Conservation (phyloP, 2,113 vertebrate species). For the Lycocorax pyrrhopterus region DNA sequence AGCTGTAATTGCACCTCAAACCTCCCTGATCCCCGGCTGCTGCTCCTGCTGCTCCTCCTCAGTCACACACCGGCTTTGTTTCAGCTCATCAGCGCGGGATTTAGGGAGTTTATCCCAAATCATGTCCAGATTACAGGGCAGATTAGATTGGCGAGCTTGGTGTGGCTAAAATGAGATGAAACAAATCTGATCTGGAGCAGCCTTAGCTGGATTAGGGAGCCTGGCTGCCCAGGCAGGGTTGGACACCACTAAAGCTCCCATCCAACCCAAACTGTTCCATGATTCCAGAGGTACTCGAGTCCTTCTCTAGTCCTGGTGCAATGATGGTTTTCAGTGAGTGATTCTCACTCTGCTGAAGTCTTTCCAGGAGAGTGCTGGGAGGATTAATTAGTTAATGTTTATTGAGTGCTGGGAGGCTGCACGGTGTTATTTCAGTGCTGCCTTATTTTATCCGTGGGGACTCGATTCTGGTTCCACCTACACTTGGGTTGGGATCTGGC, state of each 20-base stretch:
- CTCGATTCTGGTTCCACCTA: not conserved
- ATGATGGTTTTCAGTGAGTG: not conserved
- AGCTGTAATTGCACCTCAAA: not conserved
- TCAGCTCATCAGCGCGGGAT: not conserved
- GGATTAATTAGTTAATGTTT: slow-evolving; percentile 49
- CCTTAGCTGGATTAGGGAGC: not conserved
- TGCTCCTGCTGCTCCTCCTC: not conserved
- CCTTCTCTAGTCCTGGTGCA: not conserved
- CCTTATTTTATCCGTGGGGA: not conserved
- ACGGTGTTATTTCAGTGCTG: slow-evolving; percentile 22
- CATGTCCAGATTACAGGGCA: not conserved
- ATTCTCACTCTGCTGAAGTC: not conserved
- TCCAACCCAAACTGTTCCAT: not conserved
- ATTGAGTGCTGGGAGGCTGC: not conserved
- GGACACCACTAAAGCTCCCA: not conserved
- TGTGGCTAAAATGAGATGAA: not conserved
- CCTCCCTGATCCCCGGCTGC: fast-evolving
- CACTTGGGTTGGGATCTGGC: not conserved
- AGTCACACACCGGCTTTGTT: not conserved
- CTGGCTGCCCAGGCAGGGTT: not conserved
- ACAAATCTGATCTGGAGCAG: not conserved
- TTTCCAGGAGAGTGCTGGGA: not conserved
- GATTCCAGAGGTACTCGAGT: not conserved
- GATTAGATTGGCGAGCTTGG: not conserved
- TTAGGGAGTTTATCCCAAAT: not conserved